Evolutionary conservation across 2,797 vertebrate genomes (phyloP).

Genomic region (Peromyscus aztecus): DNA sequence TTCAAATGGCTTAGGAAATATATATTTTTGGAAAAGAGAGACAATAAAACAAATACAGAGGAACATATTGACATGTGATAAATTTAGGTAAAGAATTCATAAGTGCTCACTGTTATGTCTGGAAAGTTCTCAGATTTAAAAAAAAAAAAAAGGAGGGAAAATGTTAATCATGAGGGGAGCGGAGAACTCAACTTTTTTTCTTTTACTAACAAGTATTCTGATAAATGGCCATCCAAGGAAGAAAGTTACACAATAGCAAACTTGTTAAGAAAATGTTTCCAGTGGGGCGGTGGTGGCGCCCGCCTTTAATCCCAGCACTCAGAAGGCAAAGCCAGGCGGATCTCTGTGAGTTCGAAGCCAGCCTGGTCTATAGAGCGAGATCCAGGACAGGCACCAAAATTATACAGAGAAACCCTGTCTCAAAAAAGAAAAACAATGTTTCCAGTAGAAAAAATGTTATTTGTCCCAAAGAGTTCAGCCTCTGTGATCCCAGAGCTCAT

Average conservation of each 20-base stretch:
- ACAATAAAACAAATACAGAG: not conserved
- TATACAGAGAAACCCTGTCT: too few relatives aligned
- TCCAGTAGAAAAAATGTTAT: not conserved
- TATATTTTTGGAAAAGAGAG: not conserved
- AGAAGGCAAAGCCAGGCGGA: too few relatives aligned
- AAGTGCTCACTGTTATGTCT: not conserved
- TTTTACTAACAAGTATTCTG: slow-evolving; percentile 48
- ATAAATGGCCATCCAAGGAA: slow-evolving; percentile 1
- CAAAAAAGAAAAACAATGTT: not conserved
- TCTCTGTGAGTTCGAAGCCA: too few relatives aligned
- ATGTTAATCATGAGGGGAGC: not conserved
- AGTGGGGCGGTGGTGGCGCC: not conserved
- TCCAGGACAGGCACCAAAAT: too few relatives aligned
- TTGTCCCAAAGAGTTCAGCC: not conserved
- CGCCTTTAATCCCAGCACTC: too few relatives aligned
- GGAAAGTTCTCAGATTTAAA: slow-evolving; percentile 19
- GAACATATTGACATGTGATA: not conserved
- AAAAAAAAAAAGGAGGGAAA: not conserved
- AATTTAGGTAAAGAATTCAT: slow-evolving; percentile 12
- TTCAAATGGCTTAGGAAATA: not conserved
- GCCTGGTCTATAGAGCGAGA: too few relatives aligned
- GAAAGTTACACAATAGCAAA: not conserved
- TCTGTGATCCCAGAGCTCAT: not conserved
- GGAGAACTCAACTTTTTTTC: not conserved
- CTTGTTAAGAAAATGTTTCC: not conserved